Conservation (phyloP, 2,888 invertebrate species). For the Sarcophaga rosellei region DNA sequence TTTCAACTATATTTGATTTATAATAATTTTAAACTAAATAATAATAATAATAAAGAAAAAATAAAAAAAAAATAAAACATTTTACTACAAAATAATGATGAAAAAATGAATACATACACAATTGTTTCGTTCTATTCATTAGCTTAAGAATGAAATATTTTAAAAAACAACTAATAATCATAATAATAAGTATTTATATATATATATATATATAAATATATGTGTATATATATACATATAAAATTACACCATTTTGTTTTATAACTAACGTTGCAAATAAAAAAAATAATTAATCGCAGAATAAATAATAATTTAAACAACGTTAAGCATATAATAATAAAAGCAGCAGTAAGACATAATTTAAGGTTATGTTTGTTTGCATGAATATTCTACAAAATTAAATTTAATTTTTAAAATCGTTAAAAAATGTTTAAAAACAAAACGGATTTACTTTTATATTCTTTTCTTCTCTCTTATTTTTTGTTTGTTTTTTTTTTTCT, state of each 20-base stretch:
- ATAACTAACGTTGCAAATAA: not conserved
- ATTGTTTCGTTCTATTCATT: slow-evolving; percentile 6
- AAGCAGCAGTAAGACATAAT: too few relatives aligned
- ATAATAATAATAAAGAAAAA: slow-evolving; percentile 11
- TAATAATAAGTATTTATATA: slow-evolving; percentile 37
- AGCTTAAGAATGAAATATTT: not conserved
- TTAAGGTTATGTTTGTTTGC: too few relatives aligned
- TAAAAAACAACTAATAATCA: slow-evolving; percentile 48
- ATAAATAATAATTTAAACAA: too few relatives aligned
- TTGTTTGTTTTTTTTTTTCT: too few relatives aligned
- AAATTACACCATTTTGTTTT: slow-evolving; percentile 43
- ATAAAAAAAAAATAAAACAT: slow-evolving; percentile 48
- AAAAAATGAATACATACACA: slow-evolving; percentile 39
- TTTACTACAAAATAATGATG: slow-evolving; percentile 53
- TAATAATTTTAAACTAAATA: slow-evolving; percentile 60
- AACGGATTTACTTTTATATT: not conserved
- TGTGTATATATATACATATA: not conserved
- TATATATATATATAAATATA: not conserved
- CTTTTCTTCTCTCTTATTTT: too few relatives aligned
- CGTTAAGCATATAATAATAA: too few relatives aligned
- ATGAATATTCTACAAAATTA: not conserved
- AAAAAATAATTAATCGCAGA: not conserved
- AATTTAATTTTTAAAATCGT: slow-evolving; percentile 11
- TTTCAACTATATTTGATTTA: slow-evolving; percentile 62
- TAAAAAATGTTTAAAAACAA: slow-evolving; percentile 53